Base-by-base conservation (phyloP, 92 coral and sea anemone genomes). In the Micromussa lordhowensis region DNA sequence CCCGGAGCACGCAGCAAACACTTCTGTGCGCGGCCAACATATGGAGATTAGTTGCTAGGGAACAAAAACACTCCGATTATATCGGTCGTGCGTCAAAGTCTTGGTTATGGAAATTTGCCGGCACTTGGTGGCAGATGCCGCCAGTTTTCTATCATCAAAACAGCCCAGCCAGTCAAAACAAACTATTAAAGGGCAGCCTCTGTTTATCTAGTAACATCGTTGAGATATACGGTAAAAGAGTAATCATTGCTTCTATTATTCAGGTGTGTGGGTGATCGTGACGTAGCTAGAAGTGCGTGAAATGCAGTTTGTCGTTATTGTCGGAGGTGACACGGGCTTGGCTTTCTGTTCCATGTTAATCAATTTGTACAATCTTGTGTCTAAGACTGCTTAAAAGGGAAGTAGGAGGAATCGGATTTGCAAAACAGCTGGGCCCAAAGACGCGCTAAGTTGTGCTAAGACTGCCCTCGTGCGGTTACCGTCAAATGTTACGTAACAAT, bases 371-470 rank as follows among this genome's bases (percentile, higher is more conserved):
- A 73, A 7, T 36, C 19, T 2, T 18, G 49, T 35, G 22, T 72
- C 18, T 11, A 30, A 14, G 22, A 73, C 49, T 72, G 40, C 77
- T 30, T 71, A 3, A 71, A 73, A 35, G n/a, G 77, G 48, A 71
- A 71, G 24, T 15, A 73, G 78, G n/a, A 73, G 21, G 51, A 18
- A 21, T 35, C 51, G 21, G 77, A 34, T 34, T 9, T 5, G 78
- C 26, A 18, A 15, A 18, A 70, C 8, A 34, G 35, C 19, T 10
- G 19, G 21, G 75, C 1, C 21, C 0, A 57, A 34, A 58, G 44
- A 61, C 72, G 84, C 73, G 84, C 84, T 80, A 35, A 1, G 35
- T 80, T 19, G 48, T 36, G 84, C 84, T 61, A 35, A 73, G 5
- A 73, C 78, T 73, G 29, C 78, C 78, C 53, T 3, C 7, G 26